Conservation (phyloP, 2,888 invertebrate genomes). For the Schrankia costaestrigalis region DNA sequence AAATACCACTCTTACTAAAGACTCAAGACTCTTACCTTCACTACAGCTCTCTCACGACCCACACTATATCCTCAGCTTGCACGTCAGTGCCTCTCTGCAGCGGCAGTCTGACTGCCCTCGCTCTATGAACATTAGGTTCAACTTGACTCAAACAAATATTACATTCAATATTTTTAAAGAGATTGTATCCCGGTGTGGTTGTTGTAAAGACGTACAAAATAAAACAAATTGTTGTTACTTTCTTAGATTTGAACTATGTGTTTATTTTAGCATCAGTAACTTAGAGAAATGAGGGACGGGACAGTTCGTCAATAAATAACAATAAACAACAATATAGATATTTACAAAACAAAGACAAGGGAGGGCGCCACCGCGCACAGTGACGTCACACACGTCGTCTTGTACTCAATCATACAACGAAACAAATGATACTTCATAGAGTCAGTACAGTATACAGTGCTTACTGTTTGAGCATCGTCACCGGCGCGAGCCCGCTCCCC, state of each 20-base stretch:
- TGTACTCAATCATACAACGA: conserved; percentile 2
- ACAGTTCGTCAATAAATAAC: conserved; percentile 57
- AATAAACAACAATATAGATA: conserved; percentile 15
- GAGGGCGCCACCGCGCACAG: not conserved
- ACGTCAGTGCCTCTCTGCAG: no score
- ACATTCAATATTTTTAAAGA: no score
- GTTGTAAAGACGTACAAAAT: no score
- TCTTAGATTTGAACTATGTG: conserved; percentile 49
- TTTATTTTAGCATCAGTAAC: conserved; percentile 62
- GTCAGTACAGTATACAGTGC: conserved; percentile 2
- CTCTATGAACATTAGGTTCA: no score
- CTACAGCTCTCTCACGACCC: no score
- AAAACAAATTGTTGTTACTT: conserved; percentile 19
- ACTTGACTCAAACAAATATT: no score
- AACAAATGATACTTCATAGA: not conserved
- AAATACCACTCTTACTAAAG: no score
- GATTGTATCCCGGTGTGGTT: no score
- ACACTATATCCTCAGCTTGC: no score
- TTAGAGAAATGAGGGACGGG: conserved; percentile 72
- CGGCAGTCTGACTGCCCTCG: no score
- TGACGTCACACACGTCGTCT: not conserved
- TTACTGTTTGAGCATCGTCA: conserved; percentile 7
- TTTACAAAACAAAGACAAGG: conserved; percentile 1
- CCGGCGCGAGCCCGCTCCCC: not conserved
- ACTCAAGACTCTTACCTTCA: no score